Base-by-base conservation (phyloP, 1,140 invertebrate genomes). In the Conus betulinus region DNA sequence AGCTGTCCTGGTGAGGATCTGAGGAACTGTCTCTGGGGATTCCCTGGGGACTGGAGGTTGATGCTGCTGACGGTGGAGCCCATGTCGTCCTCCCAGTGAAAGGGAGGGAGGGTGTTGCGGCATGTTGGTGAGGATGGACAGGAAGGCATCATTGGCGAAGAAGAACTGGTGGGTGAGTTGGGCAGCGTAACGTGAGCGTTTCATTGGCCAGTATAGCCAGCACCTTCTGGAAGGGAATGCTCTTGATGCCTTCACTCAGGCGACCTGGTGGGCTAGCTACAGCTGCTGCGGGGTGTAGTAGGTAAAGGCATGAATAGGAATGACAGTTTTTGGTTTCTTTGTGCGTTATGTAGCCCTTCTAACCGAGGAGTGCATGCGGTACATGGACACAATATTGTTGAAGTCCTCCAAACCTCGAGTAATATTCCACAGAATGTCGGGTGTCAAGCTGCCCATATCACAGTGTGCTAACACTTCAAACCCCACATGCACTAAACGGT, bases 391-490 rank as follows among this genome's bases (percentile, higher is more conserved):
- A 63, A 95, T 93, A 76, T 91, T 93, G 87, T 95, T 95, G 78
- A 94, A 94, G 76, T 95, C 94, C 87, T 95, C 94, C n/a, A 95
- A 83, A 23, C 94, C 95, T 11, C 94, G 89, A 6, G 93, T 92
- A 67, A 95, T 92, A 86, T 93, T 94, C 94, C 95, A 95, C 79
- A 95, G 90, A 55, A 93, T 89, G 89, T 94, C 94, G 27, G 94
- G 93, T 4, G 93, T 92, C 23, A 95, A 67, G 23, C 84, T 91
- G 3, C 93, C 92, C 15, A 93, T 79, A 79, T 94, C 93, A 76
- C 93, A 92, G 88, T 95, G 94, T n/a, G 94, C 94, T 88, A 95
- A 94, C 23, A 95, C 94, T 85, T 94, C 92, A 76, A 95, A 92
- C 1, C 95, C 95, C 63, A 95, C 92, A 13, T 93, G 84, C 2